Conservation (phyloP, 2,113 vertebrate species). For the Erythrocercus mccallii region DNA sequence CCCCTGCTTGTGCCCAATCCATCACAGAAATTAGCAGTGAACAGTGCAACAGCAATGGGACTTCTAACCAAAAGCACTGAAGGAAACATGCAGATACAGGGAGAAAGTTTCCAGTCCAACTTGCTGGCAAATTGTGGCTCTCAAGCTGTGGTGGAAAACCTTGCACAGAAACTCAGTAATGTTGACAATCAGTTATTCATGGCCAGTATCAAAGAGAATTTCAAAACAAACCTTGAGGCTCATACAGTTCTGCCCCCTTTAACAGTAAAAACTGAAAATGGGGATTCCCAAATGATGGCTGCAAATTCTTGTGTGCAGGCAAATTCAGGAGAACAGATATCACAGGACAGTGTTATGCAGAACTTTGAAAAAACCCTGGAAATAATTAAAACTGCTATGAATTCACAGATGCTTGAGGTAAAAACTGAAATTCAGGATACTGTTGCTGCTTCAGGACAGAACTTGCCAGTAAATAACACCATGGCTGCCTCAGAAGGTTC, state of each 20-base stretch:
- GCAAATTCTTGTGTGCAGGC: slow-evolving; percentile 59
- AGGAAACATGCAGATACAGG: slow-evolving; percentile 47
- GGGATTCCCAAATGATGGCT: slow-evolving; percentile 69
- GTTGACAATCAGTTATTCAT: slow-evolving; percentile 84
- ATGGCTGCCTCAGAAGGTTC: slow-evolving; percentile 48
- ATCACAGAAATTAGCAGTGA: slow-evolving; percentile 63
- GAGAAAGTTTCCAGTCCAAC: slow-evolving; percentile 64
- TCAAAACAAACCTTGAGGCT: slow-evolving; percentile 68
- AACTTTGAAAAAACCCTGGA: slow-evolving; percentile 79
- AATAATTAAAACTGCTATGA: slow-evolving; percentile 79
- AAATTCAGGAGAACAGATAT: slow-evolving; percentile 58
- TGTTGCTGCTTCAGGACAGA: slow-evolving; percentile 36
- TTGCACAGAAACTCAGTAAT: slow-evolving; percentile 78
- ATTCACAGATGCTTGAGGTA: slow-evolving; percentile 72
- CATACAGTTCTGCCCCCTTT: slow-evolving; percentile 57
- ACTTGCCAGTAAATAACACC: slow-evolving; percentile 56
- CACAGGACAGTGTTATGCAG: slow-evolving; percentile 72
- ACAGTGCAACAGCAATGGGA: slow-evolving; percentile 53
- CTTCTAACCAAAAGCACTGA: slow-evolving; percentile 67
- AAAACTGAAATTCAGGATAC: slow-evolving; percentile 72
- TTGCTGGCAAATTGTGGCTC: slow-evolving; percentile 70
- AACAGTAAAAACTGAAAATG: slow-evolving; percentile 76
- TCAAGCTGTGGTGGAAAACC: slow-evolving; percentile 73
- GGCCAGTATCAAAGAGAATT: slow-evolving; percentile 79
- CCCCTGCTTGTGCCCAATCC: slow-evolving; percentile 37